Evolutionary conservation across 2,888 invertebrate species (phyloP), one percentile per base, ranked within the genome.

Genomic region (Polietes domitor): DNA sequence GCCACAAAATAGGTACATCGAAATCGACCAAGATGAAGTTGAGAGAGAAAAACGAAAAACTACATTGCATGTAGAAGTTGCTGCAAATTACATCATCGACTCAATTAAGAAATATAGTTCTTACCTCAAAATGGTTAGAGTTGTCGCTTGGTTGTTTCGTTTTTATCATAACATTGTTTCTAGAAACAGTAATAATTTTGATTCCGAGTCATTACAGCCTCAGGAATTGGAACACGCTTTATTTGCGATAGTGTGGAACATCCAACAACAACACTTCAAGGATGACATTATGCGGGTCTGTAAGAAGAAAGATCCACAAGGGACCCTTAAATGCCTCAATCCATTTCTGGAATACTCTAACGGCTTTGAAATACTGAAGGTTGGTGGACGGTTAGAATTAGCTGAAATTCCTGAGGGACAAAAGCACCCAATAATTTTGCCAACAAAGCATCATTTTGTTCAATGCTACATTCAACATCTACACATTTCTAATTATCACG

Each of bases 401-500:
- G 76, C 75, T 2, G 28, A 79, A 6, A 53, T 84, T 4, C n/a
- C 72, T 5, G 41, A 77, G 10, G 32, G 19, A 24, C 71, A 73
- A 28, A 83, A 81, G n/a, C 47, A 74, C 43, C 80, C 77, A 1
- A 17, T 77, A 17, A n/a, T 80, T 2, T 17, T 85, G 26, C 77
- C 85, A n/a, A 41, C 24, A 9, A 70, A 82, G 53, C 58, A 63
- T 37, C 24, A 73, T 10, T 81, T 82, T 61, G 73, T 80, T 3
- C 10, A 73, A 19, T 32, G 71, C 15, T 80, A 70, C 73, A 58
- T 83, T n/a, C 73, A 50, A 3, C 77, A 86, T 77, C n/a, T 86
- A 7, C 82, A 84, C 55, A 21, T 73, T 2, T 63, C 21, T 32
- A 85, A 85, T 37, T 86, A 80, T 50, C 85, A 86, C 43, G 84